Conservation (phyloP, 2,113 vertebrate species). For the Pangasianodon gigas region DNA sequence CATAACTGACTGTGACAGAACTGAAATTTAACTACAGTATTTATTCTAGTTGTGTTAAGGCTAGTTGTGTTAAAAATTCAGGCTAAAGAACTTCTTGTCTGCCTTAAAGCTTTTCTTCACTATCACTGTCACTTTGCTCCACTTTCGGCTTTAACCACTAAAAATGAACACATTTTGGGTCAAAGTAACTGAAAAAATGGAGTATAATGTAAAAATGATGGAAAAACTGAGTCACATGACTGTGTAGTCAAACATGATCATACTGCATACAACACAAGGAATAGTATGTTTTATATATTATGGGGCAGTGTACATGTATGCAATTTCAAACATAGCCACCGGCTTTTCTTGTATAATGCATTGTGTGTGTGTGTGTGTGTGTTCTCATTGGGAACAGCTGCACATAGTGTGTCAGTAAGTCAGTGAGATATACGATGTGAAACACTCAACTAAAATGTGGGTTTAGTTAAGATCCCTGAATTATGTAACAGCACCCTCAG, state of each 20-base stretch:
- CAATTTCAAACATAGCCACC: background rate
- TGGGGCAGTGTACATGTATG: background rate
- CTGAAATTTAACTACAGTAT: too few relatives aligned
- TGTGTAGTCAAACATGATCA: background rate
- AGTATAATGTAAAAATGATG: background rate
- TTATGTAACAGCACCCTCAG: slow-evolving; percentile 1
- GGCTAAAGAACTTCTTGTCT: too few relatives aligned
- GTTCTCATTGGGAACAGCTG: slow-evolving; percentile 3
- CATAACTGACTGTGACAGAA: too few relatives aligned
- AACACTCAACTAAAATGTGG: background rate
- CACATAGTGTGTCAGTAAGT: background rate
- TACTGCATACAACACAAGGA: background rate
- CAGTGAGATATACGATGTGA: background rate
- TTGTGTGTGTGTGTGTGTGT: background rate
- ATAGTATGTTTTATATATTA: background rate
- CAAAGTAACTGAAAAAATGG: background rate
- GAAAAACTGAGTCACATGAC: background rate
- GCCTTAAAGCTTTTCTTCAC: background rate
- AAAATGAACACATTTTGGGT: background rate
- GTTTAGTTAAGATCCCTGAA: slow-evolving; percentile 13
- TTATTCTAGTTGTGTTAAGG: too few relatives aligned
- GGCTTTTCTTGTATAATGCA: background rate
- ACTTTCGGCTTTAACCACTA: background rate
- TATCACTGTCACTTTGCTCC: background rate
- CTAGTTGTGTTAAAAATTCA: too few relatives aligned